A percentile compares a stretch with the other conserved stretches of the same genome.
Conservation (phyloP, 2,113 vertebrate genomes). For the Equus quagga region DNA sequence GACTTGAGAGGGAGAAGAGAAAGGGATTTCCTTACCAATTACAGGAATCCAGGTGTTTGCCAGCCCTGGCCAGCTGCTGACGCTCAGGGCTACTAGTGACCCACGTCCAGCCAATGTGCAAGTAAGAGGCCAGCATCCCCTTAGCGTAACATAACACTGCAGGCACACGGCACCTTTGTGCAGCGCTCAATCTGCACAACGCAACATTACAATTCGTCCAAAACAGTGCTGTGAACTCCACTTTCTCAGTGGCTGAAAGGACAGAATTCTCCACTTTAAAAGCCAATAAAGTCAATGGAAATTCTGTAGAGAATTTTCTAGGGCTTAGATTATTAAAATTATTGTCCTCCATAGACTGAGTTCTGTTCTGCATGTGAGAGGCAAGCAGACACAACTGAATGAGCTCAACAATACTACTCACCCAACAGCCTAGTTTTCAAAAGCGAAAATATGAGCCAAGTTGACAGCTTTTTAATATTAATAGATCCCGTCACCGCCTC, state of each 20-base stretch:
- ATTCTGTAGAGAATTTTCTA: not conserved
- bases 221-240: not conserved
- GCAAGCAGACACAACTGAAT: not conserved
- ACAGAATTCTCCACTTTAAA: not conserved
- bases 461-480: not conserved
- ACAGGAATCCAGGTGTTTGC: not conserved
- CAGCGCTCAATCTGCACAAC: rapidly evolving
- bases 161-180: not conserved
- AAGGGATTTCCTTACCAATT: not conserved
- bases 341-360: not conserved
- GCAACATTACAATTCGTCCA: not conserved
- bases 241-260: not conserved
- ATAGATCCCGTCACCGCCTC: not conserved
- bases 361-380: not conserved
- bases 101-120: not conserved
- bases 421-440: not conserved
- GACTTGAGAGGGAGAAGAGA: not conserved
- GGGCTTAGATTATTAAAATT: not conserved
- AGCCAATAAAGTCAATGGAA: not conserved
- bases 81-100: too few species aligned
- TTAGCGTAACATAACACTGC: not conserved
- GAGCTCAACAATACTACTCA: not conserved
- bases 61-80: not conserved
- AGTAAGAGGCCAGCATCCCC: not conserved
- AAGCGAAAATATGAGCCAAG: not conserved